phyloP scores from a whole-genome alignment of 1,140 invertebrate genomes.

The Sipha flava region DNA sequence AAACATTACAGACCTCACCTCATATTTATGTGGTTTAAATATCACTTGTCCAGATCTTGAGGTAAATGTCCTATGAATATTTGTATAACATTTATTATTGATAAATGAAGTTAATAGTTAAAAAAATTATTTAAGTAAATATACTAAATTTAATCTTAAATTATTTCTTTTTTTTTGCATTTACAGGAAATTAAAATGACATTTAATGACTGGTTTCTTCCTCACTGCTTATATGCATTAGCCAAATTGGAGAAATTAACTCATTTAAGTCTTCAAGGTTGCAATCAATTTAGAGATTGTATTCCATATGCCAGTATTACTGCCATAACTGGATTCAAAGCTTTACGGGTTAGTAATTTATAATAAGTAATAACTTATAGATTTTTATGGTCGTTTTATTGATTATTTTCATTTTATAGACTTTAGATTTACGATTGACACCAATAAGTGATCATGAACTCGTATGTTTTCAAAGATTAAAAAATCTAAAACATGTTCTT shows the following conservation, averaged over 20 bases:
- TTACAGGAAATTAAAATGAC: constrained; percentile 55
- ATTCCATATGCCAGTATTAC: constrained; percentile 65
- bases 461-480: constrained; percentile 36
- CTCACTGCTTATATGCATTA: constrained; percentile 57
- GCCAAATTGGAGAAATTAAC: constrained; percentile 57
- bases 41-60: constrained; percentile 8
- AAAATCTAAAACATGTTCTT: constrained; percentile 3
- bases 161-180: not conserved
- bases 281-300: constrained; percentile 57
- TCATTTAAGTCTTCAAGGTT: constrained; percentile 53
- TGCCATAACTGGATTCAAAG: constrained; percentile 59
- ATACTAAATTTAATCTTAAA: too few species aligned
- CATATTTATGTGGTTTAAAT: constrained; percentile 23
- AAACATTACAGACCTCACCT: constrained; percentile 11
- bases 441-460: constrained; percentile 61
- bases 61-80: not conserved
- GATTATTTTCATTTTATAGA: constrained; percentile 42
- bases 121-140: too few species aligned
- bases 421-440: constrained; percentile 57
- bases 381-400: not conserved
- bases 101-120: too few species aligned
- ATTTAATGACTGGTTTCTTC: constrained; percentile 59
- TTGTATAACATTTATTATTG: too few species aligned
- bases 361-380: too few species aligned
- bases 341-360: constrained; percentile 49